phyloP scores from a whole-genome alignment of 2,797 vertebrate genomes.

The Anabas testudineus region DNA sequence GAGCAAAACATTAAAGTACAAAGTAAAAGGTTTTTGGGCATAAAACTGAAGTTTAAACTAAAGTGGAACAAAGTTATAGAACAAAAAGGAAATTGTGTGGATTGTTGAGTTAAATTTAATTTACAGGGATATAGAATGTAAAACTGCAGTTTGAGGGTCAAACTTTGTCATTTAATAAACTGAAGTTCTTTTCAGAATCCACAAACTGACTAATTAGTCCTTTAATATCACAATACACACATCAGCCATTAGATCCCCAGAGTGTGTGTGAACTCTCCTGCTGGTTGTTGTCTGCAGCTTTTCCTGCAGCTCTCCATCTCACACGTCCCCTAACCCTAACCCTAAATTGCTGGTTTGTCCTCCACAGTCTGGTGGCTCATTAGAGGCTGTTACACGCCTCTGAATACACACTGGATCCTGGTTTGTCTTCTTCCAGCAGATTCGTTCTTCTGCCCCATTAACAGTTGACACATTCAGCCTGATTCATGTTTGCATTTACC shows the following conservation, averaged over 20 bases:
- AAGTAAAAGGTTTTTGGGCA: too few species aligned
- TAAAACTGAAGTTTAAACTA: too few species aligned
- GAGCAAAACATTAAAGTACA: too few species aligned
- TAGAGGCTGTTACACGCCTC: neutral
- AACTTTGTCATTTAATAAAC: too few species aligned
- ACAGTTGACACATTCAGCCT: neutral
- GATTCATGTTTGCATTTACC: too few species aligned
- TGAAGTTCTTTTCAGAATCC: conserved; percentile 10
- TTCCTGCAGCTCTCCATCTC: conserved; percentile 27
- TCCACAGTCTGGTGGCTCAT: neutral
- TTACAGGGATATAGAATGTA: too few species aligned
- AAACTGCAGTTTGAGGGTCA: too few species aligned
- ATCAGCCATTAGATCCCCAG: too few species aligned
- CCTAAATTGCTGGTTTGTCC: neutral
- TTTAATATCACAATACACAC: conserved; percentile 40
- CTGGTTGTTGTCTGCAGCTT: conserved; percentile 30
- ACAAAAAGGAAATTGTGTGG: too few species aligned
- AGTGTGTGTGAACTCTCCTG: conserved; percentile 17
- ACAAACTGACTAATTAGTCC: conserved; percentile 7
- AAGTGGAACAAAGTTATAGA: too few species aligned
- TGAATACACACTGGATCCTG: conserved; percentile 3
- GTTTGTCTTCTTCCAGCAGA: neutral
- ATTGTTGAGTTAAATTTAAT: too few species aligned
- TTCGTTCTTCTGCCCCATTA: neutral
- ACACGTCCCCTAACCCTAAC: too few species aligned